Conservation (phyloP, 1,140 invertebrate genomes). For the Bombus breviceps region DNA sequence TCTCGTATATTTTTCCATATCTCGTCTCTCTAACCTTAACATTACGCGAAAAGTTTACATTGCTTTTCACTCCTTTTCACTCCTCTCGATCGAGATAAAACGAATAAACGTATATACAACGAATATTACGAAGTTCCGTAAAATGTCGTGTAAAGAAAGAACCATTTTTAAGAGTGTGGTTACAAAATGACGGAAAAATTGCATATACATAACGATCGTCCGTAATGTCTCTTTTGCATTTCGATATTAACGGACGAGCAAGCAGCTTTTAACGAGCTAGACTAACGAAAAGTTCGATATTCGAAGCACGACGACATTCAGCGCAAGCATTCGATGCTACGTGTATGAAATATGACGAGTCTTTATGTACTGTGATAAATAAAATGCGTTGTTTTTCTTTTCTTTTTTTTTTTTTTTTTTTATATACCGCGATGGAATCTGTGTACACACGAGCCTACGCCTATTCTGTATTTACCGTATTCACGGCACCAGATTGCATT, state of each 20-base stretch:
- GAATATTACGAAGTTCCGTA: too few relatives aligned
- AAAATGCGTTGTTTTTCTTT: slow-evolving; percentile 52
- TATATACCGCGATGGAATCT: slow-evolving; percentile 7
- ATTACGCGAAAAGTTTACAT: not conserved
- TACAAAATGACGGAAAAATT: too few relatives aligned
- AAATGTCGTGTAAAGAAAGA: too few relatives aligned
- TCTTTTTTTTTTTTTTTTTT: not conserved
- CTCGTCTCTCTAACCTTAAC: not conserved
- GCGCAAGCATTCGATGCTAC: slow-evolving; percentile 4
- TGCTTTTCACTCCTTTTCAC: too few relatives aligned
- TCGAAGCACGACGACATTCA: slow-evolving; percentile 23
- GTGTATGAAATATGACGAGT: slow-evolving; percentile 39
- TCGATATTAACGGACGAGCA: not conserved
- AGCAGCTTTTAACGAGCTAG: not conserved
- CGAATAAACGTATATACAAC: too few relatives aligned
- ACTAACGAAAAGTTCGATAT: slow-evolving; percentile 29
- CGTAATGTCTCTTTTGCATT: not conserved
- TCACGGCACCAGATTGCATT: slow-evolving; percentile 50
- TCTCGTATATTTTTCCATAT: too few relatives aligned
- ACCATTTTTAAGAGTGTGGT: too few relatives aligned
- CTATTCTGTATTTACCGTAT: slow-evolving; percentile 55
- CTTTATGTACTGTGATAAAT: slow-evolving; percentile 34
- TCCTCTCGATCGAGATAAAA: too few relatives aligned
- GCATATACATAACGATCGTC: too few relatives aligned
- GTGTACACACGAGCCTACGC: not conserved